phyloP scores from a whole-genome alignment of 2,113 vertebrate species.

The Aldabrachelys gigantea region DNA sequence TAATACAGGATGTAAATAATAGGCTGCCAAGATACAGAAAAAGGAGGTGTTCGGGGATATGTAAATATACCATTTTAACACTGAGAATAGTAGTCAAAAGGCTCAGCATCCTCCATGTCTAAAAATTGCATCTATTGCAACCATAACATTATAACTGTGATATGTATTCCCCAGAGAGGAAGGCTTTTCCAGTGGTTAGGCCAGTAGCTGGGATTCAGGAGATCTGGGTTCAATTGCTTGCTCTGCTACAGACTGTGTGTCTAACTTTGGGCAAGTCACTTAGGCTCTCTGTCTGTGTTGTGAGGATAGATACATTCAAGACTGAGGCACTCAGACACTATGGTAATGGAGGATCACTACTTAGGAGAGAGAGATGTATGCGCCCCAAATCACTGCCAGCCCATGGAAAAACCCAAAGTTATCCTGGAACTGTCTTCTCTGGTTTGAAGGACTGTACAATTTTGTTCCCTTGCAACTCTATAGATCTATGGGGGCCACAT shows the following conservation, averaged over 20 bases:
- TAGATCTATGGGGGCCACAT: not conserved
- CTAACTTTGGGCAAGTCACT: not conserved
- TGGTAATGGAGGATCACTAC: not conserved
- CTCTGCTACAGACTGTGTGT: not conserved
- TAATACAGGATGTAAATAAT: not conserved
- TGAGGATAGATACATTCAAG: not conserved
- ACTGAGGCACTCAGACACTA: not conserved
- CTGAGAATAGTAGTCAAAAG: not conserved
- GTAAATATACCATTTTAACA: not conserved
- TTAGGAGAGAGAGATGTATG: not conserved
- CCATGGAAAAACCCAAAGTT: not conserved
- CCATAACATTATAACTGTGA: not conserved
- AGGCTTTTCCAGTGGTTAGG: not conserved
- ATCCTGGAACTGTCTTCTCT: not conserved
- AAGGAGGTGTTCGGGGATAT: not conserved
- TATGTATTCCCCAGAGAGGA: not conserved
- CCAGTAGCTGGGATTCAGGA: not conserved
- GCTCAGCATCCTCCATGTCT: not conserved
- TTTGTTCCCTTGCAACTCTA: not conserved
- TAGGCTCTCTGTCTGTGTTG: not conserved
- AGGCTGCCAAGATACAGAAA: not conserved
- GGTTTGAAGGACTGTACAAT: not conserved
- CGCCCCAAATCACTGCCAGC: not conserved
- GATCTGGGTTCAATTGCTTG: not conserved
- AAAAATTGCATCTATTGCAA: not conserved